Conservation (phyloP, 2,113 vertebrate species). For the Clarias magur region DNA sequence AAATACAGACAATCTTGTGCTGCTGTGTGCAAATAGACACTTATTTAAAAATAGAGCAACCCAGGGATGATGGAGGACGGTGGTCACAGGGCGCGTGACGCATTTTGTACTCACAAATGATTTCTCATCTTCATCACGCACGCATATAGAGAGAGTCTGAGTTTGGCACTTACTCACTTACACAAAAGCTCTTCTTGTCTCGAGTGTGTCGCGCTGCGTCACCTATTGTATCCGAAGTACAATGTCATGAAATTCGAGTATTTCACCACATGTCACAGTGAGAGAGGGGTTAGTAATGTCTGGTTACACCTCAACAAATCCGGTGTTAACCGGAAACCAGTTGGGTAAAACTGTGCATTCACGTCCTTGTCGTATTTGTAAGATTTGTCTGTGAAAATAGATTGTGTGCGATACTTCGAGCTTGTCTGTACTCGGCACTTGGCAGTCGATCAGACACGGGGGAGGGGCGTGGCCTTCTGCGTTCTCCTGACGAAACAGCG, state of each 20-base stretch:
- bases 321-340: not conserved
- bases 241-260: conserved; percentile 36
- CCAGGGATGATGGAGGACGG: not conserved
- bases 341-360: not conserved
- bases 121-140: conserved; percentile 14
- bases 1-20: not conserved
- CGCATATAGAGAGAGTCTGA: conserved; percentile 1
- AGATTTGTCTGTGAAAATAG: not conserved
- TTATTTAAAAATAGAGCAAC: conserved; percentile 25
- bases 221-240: conserved; percentile 38
- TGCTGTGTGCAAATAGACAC: conserved; percentile 18
- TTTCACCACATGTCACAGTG: conserved; percentile 16
- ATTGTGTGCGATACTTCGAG: not conserved
- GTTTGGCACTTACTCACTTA: conserved; percentile 37
- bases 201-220: conserved; percentile 37
- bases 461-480: conserved; percentile 34
- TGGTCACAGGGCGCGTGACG: conserved; percentile 11
- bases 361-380: not conserved
- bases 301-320: not conserved
- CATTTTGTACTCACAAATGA: conserved; percentile 22
- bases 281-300: not conserved
- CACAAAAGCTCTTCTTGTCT: conserved; percentile 49
- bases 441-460: conserved; percentile 26
- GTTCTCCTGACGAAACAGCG: conserved; percentile 17
- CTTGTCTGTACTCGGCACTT: not conserved